phyloP scores from a whole-genome alignment of 2,888 invertebrate species.

The Norana najaformis region DNA sequence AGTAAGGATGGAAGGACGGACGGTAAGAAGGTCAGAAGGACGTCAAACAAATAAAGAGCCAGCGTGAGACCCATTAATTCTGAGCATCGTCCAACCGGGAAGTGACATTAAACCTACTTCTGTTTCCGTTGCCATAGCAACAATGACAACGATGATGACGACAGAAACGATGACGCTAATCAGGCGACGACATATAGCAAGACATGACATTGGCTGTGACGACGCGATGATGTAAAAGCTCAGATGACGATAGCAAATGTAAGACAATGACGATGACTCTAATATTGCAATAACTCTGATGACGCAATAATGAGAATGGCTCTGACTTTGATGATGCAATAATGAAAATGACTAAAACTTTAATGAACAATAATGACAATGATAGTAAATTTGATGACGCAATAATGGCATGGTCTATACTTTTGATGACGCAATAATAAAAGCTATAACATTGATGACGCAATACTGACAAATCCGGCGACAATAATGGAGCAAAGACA shows the following conservation, averaged over 20 bases:
- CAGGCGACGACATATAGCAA: background rate
- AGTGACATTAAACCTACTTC: background rate
- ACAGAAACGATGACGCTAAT: background rate
- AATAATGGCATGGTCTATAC: background rate
- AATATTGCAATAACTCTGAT: too few species aligned
- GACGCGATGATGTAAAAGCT: background rate
- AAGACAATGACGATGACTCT: background rate
- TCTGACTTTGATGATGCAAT: background rate
- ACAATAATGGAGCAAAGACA: background rate
- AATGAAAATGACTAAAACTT: background rate
- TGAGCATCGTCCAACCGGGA: background rate
- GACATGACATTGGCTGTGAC: too few species aligned
- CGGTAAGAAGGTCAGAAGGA: background rate
- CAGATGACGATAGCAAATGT: background rate
- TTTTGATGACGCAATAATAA: background rate
- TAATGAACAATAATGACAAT: background rate
- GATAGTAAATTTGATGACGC: background rate
- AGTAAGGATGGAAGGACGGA: background rate
- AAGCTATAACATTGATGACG: background rate
- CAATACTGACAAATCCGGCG: background rate
- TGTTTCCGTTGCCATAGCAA: background rate
- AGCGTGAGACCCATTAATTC: constrained; percentile 5
- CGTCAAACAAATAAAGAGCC: background rate
- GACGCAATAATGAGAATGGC: too few species aligned
- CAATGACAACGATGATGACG: background rate